Evolutionary conservation across 2,888 invertebrate genomes (phyloP), one percentile per base, ranked within the genome.

Genomic region (Timema cristinae): DNA sequence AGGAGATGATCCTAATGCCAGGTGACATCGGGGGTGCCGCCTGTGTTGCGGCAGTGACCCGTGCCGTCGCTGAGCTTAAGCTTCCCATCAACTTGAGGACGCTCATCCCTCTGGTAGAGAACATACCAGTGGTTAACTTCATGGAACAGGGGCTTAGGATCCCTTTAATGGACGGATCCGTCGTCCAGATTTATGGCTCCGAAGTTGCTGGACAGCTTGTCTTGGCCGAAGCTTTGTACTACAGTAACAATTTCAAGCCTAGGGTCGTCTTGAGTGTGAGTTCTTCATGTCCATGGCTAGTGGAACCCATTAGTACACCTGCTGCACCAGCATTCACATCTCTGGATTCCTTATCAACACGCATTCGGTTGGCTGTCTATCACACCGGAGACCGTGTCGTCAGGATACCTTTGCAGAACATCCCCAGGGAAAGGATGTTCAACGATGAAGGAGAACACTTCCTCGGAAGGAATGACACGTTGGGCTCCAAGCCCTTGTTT

Each of bases 11-110:
- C 75, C 84, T 86, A 74, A 91, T 91, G 91, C 82, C 90, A 71
- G 90, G 85, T 2, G 91, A 91, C 79, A 91, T 91, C 91, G 88
- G 88, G 6, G 91, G 91, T 6, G 91, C 89, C 11, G 90, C 91
- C 15, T 86, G 86, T 78, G 87, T 89, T 10, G 84, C 86, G 5
- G 87, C 85, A 0, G 81, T 89, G 0, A 80, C 90, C 50, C 82
- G 84, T 75, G 87, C 89, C 0, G 82, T 87, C 6, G 86, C 88
- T 5, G 79, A 83, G 56, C 80, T 90, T 0, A 82, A 85, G 75
- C 74, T 88, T 4, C 85, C 86, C 68, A 79, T 87, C 6, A 88
- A 90, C 79, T 77, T 91, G 32, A 32, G 4, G 32, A 32, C 32
- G 32, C 32, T 32, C 32, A 32, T 32, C 32, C 32, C 32, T 32